Base-by-base conservation (phyloP, 2,888 invertebrate genomes). In the Caenorhabditis imperialis region DNA sequence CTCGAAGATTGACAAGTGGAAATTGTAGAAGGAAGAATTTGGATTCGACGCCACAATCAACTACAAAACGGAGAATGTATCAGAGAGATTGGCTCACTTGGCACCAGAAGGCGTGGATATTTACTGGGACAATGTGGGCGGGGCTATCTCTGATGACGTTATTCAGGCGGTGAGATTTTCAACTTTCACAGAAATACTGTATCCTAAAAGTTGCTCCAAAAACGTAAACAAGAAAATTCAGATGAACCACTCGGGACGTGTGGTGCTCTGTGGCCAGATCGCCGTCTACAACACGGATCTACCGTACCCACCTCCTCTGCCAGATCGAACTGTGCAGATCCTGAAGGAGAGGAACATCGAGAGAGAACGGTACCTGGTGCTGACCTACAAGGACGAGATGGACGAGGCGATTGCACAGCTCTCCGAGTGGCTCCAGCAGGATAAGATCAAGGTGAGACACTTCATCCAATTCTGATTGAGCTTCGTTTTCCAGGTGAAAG, bases 71-170 rank as follows among this genome's bases (percentile, higher is more conserved):
- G 86, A 88, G 18, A 73, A 88, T 55, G 81, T 89, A 3, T 48
- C 71, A 14, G 78, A 82, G 3, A 78, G 79, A 40, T 61, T 89
- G 53, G 70, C 70, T 20, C 76, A 82, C 35, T 16, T 77, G 2
- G 89, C 89, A 70, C 88, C 89, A 4, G 75, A 84, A 40, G 89
- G 89, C 12, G 81, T 89, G 3, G 85, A 89, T 79, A 83, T 88
- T 14, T 89, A 89, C 77, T 89, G 89, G 85, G 89, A 89, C 78
- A 89, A 89, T 84, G 89, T 89, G 25, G 89, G 89, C 2, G 89
- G 89, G 1, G 79, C 81, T 10, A 83, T 89, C 16, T 89, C 88
- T 70, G 85, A 89, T 73, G 77, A 71, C 5, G 88, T 89, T n/a
- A 89, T 89, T 47, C 71, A 77, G 30, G 35, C 48, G 2, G 58